Base-by-base conservation (phyloP, 92 coral and sea anemone species). In the Galaxea fascicularis region DNA sequence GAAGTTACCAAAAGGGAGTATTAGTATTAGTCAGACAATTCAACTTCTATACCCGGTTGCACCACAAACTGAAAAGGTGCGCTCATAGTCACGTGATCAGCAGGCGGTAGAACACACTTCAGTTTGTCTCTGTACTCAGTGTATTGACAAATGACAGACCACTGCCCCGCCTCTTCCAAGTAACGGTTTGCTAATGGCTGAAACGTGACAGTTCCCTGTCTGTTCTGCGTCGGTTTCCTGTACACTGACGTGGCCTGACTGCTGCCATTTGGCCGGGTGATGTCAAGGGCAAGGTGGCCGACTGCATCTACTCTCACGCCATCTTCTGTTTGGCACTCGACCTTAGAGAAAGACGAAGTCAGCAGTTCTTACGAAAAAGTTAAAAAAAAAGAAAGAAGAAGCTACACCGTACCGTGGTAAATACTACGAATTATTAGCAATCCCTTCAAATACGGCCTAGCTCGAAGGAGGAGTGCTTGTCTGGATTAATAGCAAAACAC, bases 281-380 rank as follows among this genome's bases (percentile, higher is more conserved):
- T 77, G 27, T 85, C 83, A 18, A 94, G 45, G 18, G 62, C 68
- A 27, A 94, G 73, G 52, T 91, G 98, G 16, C 87, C 92, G 12
- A 89, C 66, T 16, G 93, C 90, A 71, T 94, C 95, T 4, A 94
- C 98, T 57, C 85, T 87, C 16, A 94, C 98, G 11, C 90, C 88
- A 71, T 94, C 98, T 59, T 91, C 98, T 2, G 98, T 91, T 77
- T 83, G 87, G 68, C 95, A 91, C 14, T 86, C 87, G 65, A 94
- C 78, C 98, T 94, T 75, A n/a, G n/a, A 44, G 39, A 44, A 49
- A 51, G 12, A 24, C 8, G 1, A 29, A 11, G 65, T 31, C 30
- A 22, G 8, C 45, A 76, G 35, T 15, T 52, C 35, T 53, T n/a
- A n/a, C n/a, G n/a, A n/a, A n/a, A n/a, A n/a, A n/a, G n/a, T n/a